Base-by-base conservation (phyloP, 2,113 vertebrate species). In the Malurus alboscapulatus region DNA sequence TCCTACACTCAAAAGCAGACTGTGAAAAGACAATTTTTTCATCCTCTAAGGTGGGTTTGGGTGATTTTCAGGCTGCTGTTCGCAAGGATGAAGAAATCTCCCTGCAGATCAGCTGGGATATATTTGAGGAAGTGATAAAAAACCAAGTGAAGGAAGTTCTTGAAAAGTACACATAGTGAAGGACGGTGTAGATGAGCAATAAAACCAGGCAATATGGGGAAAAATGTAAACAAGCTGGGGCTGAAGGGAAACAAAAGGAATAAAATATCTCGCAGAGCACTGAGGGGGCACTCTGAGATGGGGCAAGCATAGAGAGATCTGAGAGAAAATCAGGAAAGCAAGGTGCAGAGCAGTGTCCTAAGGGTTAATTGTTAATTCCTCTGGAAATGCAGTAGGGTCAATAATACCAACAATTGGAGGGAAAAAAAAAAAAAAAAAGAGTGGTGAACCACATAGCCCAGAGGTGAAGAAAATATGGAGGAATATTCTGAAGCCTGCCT, bases 121-220 rank as follows among this genome's bases (percentile, higher is more conserved):
- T 84, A 75, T 86, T 95, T 68, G 88, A 96, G 94, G 95, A 96
- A 94, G 92, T 87, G 84, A 95, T 72, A 94, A 72, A 95, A 90
- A 94, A 72, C 27, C 69, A 65, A 95, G 84, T 40, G 73, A 92
- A 95, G 90, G 95, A 95, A 96, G 91, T 88, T 95, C 88, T 87
- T 90, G 80, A 83, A 84, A 88, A 88, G 83, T 26, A 87, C 57
- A 81, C 29, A 26, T 55, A 72, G 65, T 63, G 93, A 90, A 93
- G 14, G 7, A 48, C 48, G 42, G 76, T 59, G 65, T 93, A 88
- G 86, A 92, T 7, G 16, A 92, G 86, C 76, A 93, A 92, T 96
- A 94, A 95, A 92, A 55, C 57, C 65, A 55, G 73, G 55, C 53
- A 80, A 22, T 80, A 17, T 71, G 72, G n/a, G 51, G 83, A 63